phyloP scores from a whole-genome alignment of 2,113 vertebrate genomes.

The Colius striatus region DNA sequence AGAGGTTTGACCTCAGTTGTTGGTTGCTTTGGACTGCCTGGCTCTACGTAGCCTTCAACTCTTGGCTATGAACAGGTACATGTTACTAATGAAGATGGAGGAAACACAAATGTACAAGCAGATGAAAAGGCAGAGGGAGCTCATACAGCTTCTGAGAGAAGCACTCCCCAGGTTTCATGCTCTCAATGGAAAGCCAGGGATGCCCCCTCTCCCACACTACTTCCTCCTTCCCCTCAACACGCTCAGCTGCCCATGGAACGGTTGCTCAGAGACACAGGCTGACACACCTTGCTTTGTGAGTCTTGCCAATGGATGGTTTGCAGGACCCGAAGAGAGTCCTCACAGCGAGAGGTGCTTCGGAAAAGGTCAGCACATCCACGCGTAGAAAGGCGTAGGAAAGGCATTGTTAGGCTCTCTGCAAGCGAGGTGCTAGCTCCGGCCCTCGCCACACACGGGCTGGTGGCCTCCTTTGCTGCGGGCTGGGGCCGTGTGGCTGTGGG shows the following conservation, averaged over 20 bases:
- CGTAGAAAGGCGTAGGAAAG: fast-evolving
- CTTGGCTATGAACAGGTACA: neutral
- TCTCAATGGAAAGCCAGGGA: neutral
- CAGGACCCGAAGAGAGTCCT: neutral
- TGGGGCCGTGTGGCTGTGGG: fast-evolving
- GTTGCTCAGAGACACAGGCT: neutral
- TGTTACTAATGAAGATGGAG: neutral
- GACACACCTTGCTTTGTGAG: neutral
- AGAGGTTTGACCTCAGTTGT: neutral
- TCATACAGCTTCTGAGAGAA: neutral
- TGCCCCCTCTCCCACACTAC: neutral
- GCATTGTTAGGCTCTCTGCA: neutral
- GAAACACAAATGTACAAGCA: neutral
- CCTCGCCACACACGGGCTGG: neutral
- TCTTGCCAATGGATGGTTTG: neutral
- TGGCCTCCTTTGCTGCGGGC: neutral
- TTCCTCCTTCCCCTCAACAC: neutral
- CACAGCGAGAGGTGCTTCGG: neutral
- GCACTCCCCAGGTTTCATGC: neutral
- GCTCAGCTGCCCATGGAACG: neutral
- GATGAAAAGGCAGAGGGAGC: neutral
- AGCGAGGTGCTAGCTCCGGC: neutral
- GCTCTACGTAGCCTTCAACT: neutral
- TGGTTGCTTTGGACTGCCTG: neutral
- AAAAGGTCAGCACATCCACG: neutral